These are phyloP conservation scores for Sclerodermus sp. DNA, from an alignment of 2,888 invertebrate species.

Conservation along the genomic window DNA sequence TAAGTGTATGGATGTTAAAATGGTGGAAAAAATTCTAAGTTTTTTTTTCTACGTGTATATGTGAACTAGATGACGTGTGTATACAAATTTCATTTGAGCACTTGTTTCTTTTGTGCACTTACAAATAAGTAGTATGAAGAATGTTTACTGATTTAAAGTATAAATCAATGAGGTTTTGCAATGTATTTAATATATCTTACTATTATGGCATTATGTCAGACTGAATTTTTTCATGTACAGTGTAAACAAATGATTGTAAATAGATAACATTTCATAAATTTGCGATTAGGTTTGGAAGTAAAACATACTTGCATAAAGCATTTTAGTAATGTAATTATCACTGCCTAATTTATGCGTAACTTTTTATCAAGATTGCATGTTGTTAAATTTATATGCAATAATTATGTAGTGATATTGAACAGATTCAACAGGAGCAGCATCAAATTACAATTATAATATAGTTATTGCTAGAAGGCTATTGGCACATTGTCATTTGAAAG, in stretches of 20 bases:
- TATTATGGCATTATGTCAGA: slow-evolving; percentile 3
- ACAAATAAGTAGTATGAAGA: not conserved
- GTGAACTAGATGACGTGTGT: slow-evolving; percentile 4
- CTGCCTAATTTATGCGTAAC: slow-evolving; percentile 40
- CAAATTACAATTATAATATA: not conserved
- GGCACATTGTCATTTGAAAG: slow-evolving; percentile 7
- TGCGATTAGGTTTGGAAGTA: not conserved
- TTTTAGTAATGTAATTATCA: slow-evolving; percentile 37
- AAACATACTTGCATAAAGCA: slow-evolving; percentile 21
- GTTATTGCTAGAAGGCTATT: slow-evolving; percentile 10
- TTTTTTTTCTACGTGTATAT: no score
- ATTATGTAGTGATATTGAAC: slow-evolving; percentile 10
- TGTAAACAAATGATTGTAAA: slow-evolving; percentile 46
- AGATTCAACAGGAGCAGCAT: slow-evolving; percentile 17
- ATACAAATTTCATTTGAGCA: slow-evolving; percentile 17
- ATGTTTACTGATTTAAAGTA: not conserved
- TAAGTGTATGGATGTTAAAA: no score
- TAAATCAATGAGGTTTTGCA: not conserved
- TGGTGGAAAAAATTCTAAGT: no score
- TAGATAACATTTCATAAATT: slow-evolving; percentile 21
- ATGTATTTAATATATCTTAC: not conserved
- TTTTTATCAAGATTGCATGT: slow-evolving; percentile 33
- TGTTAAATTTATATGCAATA: slow-evolving; percentile 15
- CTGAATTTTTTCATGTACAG: slow-evolving; percentile 39
- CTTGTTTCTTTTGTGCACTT: slow-evolving; percentile 16